Conservation (phyloP, 1,140 invertebrate genomes). For the Drosophila biarmipes region DNA sequence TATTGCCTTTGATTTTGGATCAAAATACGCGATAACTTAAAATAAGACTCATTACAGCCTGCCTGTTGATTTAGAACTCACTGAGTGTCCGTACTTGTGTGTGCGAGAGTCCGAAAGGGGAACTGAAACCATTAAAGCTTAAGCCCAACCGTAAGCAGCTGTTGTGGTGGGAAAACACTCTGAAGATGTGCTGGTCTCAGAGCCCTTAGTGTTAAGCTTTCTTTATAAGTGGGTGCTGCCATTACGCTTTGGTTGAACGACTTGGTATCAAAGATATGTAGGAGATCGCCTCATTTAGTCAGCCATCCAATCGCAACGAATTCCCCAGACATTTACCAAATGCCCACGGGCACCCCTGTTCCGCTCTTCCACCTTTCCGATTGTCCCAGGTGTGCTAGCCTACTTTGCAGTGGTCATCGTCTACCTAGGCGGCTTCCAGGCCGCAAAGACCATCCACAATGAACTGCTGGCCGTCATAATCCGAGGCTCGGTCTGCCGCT, state of each 20-base stretch:
- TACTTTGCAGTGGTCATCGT: conserved; percentile 89
- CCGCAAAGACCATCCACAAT: conserved; percentile 88
- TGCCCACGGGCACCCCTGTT: conserved; percentile 20
- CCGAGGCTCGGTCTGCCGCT: conserved; percentile 88
- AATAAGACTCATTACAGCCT: conserved; percentile 11
- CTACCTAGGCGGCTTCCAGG: conserved; percentile 89
- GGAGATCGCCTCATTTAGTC: conserved; percentile 32
- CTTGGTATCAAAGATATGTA: conserved; percentile 26
- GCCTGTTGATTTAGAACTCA: too few species aligned
- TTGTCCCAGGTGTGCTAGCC: conserved; percentile 87
- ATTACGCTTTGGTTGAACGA: conserved; percentile 18
- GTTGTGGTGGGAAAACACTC: conserved; percentile 38
- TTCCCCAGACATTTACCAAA: conserved; percentile 3
- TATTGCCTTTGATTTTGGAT: conserved; percentile 28
- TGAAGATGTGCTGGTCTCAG: conserved; percentile 52
- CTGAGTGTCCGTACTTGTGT: conserved; percentile 36
- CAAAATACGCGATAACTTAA: conserved; percentile 17
- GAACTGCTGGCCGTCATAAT: conserved; percentile 89
- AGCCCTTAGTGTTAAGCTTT: conserved; percentile 35
- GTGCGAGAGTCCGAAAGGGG: conserved; percentile 30
- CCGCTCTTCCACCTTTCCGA: conserved; percentile 29
- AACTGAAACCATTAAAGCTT: conserved; percentile 14
- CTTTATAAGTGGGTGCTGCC: conserved; percentile 15
- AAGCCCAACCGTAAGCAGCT: conserved; percentile 24
- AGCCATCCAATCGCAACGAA: conserved; percentile 5